A percentile compares a stretch with the other conserved stretches of the same genome.
Evolutionary conservation across 1,140 invertebrate genomes (phyloP).

Genomic region (Hycleus phaleratus): DNA sequence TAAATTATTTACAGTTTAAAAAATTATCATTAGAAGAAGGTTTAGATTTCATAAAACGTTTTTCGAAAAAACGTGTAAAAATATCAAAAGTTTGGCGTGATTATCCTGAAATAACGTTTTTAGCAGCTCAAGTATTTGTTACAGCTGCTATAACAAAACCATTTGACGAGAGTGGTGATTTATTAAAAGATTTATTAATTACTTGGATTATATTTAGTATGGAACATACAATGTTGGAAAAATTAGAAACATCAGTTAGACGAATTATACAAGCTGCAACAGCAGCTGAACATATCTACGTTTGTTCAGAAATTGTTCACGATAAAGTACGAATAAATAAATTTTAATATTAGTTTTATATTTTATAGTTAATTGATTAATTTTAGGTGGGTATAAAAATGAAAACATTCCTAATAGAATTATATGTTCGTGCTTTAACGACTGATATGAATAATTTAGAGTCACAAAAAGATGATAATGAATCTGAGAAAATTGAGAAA

Average conservation of each 20-base stretch:
- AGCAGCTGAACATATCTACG: slow-evolving; percentile 33
- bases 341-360: slow-evolving; percentile 24
- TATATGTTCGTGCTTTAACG: slow-evolving; percentile 65
- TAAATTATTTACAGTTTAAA: slow-evolving; percentile 27
- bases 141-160: slow-evolving; percentile 34
- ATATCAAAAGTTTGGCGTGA: slow-evolving; percentile 38
- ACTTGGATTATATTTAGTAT: slow-evolving; percentile 18
- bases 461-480: slow-evolving; percentile 50
- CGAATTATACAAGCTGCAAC: slow-evolving; percentile 34
- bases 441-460: slow-evolving; percentile 70
- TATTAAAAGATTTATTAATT: slow-evolving; percentile 27
- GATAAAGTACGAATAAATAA: slow-evolving; percentile 26
- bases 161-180: slow-evolving; percentile 26
- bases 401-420: slow-evolving; percentile 58
- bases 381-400: slow-evolving; percentile 53
- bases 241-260: slow-evolving; percentile 22
- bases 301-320: slow-evolving; percentile 33
- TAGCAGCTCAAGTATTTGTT: slow-evolving; percentile 33
- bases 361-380: no score
- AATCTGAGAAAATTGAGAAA: slow-evolving; percentile 46
- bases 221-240: slow-evolving; percentile 6
- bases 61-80: slow-evolving; percentile 35
- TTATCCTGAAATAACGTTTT: slow-evolving; percentile 29
- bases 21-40: slow-evolving; percentile 30
- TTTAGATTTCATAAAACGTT: slow-evolving; percentile 34